Evolutionary conservation across 2,888 invertebrate species (phyloP), one percentile per base, ranked within the genome.

Genomic region (Mesorhabditis spiculigera): DNA sequence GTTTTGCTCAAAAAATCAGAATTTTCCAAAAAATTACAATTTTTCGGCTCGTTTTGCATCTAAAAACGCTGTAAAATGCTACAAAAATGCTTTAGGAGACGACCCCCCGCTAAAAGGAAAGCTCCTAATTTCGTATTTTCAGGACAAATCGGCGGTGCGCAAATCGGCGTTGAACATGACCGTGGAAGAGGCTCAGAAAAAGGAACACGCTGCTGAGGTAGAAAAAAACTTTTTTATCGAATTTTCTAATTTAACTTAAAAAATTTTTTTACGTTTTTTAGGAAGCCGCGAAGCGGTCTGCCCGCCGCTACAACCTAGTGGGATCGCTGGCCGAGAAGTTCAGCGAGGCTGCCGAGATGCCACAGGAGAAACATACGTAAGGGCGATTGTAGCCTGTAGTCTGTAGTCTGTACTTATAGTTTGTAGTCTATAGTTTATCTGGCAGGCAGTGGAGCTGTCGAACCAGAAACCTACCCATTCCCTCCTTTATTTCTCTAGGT

Each of bases 81-180:
- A 28, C 3, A 28, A 28, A 28, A 28, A 65, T 62, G 1, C 28
- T 16, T 4, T 50, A 13, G 6, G 44, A 43, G 50, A 42, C 28
- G 28, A n/a, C 3, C 28, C 28, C 28, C 28, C 28, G 28, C 1
- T 28, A 28, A 28, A 28, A 1, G 28, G 3, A 28, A 28, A 28
- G 28, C 28, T 28, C 28, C 43, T 65, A 43, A 6, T 66, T 3
- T 28, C 68, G 68, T 45, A 68, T 43, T 41, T 70, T 63, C 80
- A 82, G 70, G 84, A 84, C 76, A 85, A 84, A 68, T 78, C 80
- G 4, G 74, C 79, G 4, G 69, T 77, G 42, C 72, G 84, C 28
- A 84, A 84, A 70, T 81, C 83, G 5, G 74, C 77, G 4, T 67
- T 82, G 28, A 84, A 84, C 68, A 84, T 84, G 84, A 80, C 73